A percentile compares a stretch with the other conserved stretches of the same genome.
phyloP scores from a whole-genome alignment of 2,113 vertebrate species.

The Megaceryle maxima region DNA sequence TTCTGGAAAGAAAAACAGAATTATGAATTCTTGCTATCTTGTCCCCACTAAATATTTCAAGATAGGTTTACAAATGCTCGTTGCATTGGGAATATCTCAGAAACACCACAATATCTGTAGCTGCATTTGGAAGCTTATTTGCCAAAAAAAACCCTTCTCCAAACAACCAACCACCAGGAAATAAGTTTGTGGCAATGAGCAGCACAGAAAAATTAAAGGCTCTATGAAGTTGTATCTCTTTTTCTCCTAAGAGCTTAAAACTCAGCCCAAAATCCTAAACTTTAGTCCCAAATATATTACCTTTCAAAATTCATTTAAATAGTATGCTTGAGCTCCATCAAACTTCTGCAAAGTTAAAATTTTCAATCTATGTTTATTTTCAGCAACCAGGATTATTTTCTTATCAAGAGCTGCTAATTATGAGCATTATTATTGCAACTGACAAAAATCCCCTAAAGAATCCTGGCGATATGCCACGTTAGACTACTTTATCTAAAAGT shows the following conservation, averaged over 20 bases:
- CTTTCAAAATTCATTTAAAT: not conserved
- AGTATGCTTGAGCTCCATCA: not conserved
- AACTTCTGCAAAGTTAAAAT: not conserved
- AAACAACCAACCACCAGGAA: not conserved
- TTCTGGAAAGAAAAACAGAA: not conserved
- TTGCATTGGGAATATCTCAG: not conserved
- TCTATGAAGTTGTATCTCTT: not conserved
- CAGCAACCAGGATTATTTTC: not conserved
- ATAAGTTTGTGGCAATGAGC: not conserved
- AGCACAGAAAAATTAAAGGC: not conserved
- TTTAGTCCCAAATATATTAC: not conserved
- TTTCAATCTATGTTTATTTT: not conserved
- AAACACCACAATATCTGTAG: not conserved
- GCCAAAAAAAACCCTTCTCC: not conserved
- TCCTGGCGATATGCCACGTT: not conserved
- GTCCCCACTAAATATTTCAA: not conserved
- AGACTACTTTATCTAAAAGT: not conserved
- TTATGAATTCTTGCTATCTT: not conserved
- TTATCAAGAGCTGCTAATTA: not conserved
- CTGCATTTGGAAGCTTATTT: not conserved
- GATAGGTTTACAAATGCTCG: not conserved
- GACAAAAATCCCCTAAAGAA: not conserved
- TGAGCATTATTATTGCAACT: not conserved
- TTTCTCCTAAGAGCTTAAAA: not conserved
- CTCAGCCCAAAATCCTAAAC: not conserved